phyloP scores from a whole-genome alignment of 2,888 invertebrate species.

The Limenitis camilla region DNA sequence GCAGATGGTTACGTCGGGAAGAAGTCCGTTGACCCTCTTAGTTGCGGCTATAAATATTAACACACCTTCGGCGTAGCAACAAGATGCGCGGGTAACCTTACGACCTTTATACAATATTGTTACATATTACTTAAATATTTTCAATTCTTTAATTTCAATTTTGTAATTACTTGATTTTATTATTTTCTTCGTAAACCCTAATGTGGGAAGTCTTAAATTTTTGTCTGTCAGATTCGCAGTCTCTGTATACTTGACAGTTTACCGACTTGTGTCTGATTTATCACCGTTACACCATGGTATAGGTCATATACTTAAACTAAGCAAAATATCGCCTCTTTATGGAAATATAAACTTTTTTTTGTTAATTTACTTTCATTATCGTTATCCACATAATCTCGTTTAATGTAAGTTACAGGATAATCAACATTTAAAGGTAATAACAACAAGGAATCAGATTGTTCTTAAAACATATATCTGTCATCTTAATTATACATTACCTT shows the following conservation, averaged over 20 bases:
- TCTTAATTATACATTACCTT: not conserved
- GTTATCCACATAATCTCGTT: slow-evolving; percentile 2
- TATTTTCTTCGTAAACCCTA: too few relatives aligned
- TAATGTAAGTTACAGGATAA: slow-evolving; percentile 15
- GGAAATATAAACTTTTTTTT: not conserved
- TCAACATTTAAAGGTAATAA: slow-evolving; percentile 9
- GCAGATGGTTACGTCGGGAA: slow-evolving; percentile 44
- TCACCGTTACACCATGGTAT: too few relatives aligned
- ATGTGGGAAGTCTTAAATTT: too few relatives aligned
- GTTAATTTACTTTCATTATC: too few relatives aligned
- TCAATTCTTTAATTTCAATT: too few relatives aligned
- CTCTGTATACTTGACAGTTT: too few relatives aligned
- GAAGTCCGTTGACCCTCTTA: slow-evolving; percentile 35
- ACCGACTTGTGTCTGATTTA: too few relatives aligned
- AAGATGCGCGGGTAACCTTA: slow-evolving; percentile 13
- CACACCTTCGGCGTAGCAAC: slow-evolving; percentile 20
- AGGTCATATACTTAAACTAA: not conserved
- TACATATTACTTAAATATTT: too few relatives aligned
- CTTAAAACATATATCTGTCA: not conserved
- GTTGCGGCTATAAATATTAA: slow-evolving; percentile 24
- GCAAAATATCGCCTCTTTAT: not conserved
- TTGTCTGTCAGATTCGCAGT: too few relatives aligned
- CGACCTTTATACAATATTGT: slow-evolving; percentile 1
- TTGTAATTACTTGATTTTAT: too few relatives aligned
- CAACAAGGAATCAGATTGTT: slow-evolving; percentile 9